phyloP scores from a whole-genome alignment of 2,797 vertebrate genomes.

The Scolopax rusticola region DNA sequence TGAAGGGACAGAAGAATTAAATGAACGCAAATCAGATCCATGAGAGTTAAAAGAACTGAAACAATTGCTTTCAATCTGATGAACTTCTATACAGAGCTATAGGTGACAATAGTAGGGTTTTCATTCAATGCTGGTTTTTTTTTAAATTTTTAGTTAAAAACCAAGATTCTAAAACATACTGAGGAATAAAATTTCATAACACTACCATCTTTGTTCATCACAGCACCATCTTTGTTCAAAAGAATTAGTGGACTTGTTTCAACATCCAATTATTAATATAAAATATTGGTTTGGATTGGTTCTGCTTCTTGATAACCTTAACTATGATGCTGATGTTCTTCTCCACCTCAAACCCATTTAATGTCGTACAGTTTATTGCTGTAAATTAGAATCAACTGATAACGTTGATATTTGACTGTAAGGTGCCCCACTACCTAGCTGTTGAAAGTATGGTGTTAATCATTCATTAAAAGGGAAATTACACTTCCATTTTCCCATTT shows the following conservation, averaged over 20 bases:
- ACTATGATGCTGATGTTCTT: background rate
- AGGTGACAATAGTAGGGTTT: background rate
- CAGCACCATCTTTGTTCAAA: background rate
- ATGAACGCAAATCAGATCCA: slow-evolving; percentile 44
- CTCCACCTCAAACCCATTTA: background rate
- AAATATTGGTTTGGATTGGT: background rate
- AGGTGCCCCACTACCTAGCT: background rate
- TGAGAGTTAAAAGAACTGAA: background rate
- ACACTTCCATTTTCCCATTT: background rate
- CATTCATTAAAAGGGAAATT: background rate
- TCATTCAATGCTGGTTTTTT: background rate
- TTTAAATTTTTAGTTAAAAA: background rate
- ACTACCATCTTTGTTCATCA: background rate
- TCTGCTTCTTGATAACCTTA: background rate
- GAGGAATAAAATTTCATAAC: background rate
- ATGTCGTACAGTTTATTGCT: background rate
- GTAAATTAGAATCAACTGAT: background rate
- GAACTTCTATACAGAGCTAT: background rate
- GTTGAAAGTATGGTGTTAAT: background rate
- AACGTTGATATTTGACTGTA: background rate
- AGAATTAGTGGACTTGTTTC: background rate
- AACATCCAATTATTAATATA: background rate
- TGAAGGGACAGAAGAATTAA: slow-evolving; percentile 60
- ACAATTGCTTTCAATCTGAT: slow-evolving; percentile 26
- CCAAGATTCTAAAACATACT: background rate